Evolutionary conservation across 1,140 invertebrate genomes (phyloP).

Genomic region (Elysia chlorotica): DNA sequence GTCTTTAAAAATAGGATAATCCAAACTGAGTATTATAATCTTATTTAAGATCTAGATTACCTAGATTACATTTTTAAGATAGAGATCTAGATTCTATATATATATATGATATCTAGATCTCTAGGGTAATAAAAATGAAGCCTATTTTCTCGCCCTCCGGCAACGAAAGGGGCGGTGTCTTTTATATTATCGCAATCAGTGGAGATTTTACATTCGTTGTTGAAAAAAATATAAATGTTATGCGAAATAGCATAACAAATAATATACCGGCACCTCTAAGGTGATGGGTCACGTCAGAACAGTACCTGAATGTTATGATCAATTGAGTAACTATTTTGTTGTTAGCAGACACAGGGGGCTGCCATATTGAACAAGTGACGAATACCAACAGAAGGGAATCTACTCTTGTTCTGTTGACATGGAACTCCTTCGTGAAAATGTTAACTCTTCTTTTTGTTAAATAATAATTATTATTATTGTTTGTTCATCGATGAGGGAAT

Average conservation of each 20-base stretch:
- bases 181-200: not conserved
- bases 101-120: no score
- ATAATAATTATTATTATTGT: no score
- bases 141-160: no score
- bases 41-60: no score
- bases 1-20: not conserved
- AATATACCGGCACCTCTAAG: not conserved
- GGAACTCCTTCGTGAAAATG: no score
- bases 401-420: no score
- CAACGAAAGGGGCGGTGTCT: not conserved
- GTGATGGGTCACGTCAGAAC: not conserved
- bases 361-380: constrained; percentile 20
- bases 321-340: not conserved
- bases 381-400: constrained; percentile 14
- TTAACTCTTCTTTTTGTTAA: no score
- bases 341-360: not conserved
- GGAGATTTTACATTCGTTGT: not conserved
- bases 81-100: no score
- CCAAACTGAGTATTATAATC: no score
- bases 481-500: no score
- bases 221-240: not conserved
- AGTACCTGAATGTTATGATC: not conserved
- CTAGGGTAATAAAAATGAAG: no score
- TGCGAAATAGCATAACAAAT: not conserved
- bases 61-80: no score